Conservation (phyloP, 2,113 vertebrate genomes). For the Phalacrocorax pelagicus region DNA sequence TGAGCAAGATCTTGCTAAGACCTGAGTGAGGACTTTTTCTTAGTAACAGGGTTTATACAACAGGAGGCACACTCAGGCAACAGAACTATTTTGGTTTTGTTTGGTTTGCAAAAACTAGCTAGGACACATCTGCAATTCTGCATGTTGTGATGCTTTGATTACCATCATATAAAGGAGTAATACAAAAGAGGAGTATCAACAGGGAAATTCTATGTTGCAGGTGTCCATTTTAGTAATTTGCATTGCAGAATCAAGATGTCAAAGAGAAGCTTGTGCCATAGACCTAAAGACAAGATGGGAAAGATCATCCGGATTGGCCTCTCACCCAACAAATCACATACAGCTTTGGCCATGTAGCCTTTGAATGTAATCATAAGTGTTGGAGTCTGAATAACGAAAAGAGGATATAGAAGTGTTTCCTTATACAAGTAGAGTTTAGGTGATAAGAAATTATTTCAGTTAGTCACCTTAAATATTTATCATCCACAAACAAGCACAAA, state of each 20-base stretch:
- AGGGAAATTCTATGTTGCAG: neutral
- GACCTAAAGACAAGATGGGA: neutral
- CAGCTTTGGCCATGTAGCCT: neutral
- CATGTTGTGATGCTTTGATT: neutral
- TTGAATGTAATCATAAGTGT: neutral
- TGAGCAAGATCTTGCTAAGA: neutral
- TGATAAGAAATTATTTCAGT: neutral
- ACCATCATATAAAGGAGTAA: neutral
- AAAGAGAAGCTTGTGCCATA: neutral
- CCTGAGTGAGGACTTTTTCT: neutral
- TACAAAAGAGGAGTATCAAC: neutral
- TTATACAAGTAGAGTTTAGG: neutral
- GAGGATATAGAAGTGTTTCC: neutral
- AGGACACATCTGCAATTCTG: neutral
- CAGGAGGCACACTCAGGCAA: neutral
- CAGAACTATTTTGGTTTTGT: neutral
- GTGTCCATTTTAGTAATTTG: neutral
- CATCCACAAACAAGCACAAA: neutral
- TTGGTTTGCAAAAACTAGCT: neutral
- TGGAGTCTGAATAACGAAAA: neutral
- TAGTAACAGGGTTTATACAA: neutral
- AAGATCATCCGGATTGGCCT: neutral
- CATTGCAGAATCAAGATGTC: neutral
- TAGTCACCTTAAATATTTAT: neutral
- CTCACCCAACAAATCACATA: neutral